A percentile compares a stretch with the other conserved stretches of the same genome.
Evolutionary conservation across 2,797 vertebrate genomes (phyloP).

Genomic region (Sebastolobus alascanus): DNA sequence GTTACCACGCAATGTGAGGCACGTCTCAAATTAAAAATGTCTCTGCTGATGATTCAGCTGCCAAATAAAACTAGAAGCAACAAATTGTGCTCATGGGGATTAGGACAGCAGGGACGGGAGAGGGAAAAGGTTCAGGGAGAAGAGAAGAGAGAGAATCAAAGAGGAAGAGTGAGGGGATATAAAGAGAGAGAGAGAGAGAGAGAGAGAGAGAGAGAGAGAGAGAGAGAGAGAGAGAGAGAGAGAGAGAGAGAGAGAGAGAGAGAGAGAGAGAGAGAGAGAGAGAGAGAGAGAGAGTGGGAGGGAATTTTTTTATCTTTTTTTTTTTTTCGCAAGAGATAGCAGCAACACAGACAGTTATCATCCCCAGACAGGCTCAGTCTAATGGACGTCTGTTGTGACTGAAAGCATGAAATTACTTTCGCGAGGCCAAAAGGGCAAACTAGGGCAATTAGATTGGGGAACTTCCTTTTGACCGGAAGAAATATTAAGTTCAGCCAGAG

Average conservation of each 20-base stretch:
- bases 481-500: background rate
- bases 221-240: background rate
- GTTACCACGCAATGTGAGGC: background rate
- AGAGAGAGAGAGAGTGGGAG: background rate
- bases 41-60: conserved; percentile 15
- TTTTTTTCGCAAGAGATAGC: background rate
- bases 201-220: too few species aligned
- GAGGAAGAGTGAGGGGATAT: background rate
- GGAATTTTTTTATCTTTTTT: background rate
- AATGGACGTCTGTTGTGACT: conserved; percentile 29
- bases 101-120: background rate
- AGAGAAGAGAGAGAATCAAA: background rate
- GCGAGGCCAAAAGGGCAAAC: conserved; percentile 14
- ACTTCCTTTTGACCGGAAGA: conserved; percentile 21
- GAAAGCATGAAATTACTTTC: conserved; percentile 31
- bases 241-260: background rate
- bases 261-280: too few species aligned
- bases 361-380: conserved; percentile 6
- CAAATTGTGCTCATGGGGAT: background rate
- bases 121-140: background rate
- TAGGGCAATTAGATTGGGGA: conserved; percentile 23
- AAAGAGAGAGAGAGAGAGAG: background rate
- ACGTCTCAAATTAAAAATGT: conserved; percentile 13
- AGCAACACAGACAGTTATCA: conserved; percentile 12
- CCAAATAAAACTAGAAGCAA: background rate